phyloP scores from a whole-genome alignment of 1,140 invertebrate genomes.

The Pygmarrhopalites habei region DNA sequence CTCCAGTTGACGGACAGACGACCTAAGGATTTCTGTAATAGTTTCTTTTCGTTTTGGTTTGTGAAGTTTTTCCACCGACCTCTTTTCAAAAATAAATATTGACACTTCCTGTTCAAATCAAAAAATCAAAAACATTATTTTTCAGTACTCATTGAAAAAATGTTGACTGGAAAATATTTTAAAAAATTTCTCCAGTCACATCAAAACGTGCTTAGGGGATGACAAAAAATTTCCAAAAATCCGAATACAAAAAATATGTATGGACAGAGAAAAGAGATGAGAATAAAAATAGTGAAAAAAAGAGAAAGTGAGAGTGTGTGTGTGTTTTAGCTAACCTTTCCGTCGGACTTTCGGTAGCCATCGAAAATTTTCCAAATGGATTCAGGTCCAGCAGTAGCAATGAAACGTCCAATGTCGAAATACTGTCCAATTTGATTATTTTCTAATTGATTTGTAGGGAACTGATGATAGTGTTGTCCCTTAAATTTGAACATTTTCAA shows the following conservation, averaged over 20 bases:
- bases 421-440: slow-evolving; percentile 78
- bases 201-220: too few relatives aligned
- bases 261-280: too few relatives aligned
- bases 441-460: slow-evolving; percentile 43
- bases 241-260: too few relatives aligned
- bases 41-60: slow-evolving; percentile 87
- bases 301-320: too few relatives aligned
- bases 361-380: slow-evolving; percentile 89
- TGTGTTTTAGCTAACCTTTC: too few relatives aligned
- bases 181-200: too few relatives aligned
- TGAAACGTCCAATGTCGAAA: slow-evolving; percentile 66
- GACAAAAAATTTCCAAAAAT: too few relatives aligned
- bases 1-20: slow-evolving; percentile 72
- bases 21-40: slow-evolving; percentile 80
- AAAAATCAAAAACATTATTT: too few relatives aligned
- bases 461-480: slow-evolving; percentile 10
- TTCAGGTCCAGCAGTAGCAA: slow-evolving; percentile 72
- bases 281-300: too few relatives aligned
- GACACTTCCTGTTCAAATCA: slow-evolving; percentile 72
- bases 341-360: slow-evolving; percentile 76
- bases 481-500: slow-evolving; percentile 14
- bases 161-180: too few relatives aligned
- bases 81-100: slow-evolving; percentile 91
- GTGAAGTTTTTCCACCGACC: slow-evolving; percentile 84
- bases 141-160: too few relatives aligned